phyloP scores from a whole-genome alignment of 1,140 invertebrate species.

The Lepidurus arcticus region DNA sequence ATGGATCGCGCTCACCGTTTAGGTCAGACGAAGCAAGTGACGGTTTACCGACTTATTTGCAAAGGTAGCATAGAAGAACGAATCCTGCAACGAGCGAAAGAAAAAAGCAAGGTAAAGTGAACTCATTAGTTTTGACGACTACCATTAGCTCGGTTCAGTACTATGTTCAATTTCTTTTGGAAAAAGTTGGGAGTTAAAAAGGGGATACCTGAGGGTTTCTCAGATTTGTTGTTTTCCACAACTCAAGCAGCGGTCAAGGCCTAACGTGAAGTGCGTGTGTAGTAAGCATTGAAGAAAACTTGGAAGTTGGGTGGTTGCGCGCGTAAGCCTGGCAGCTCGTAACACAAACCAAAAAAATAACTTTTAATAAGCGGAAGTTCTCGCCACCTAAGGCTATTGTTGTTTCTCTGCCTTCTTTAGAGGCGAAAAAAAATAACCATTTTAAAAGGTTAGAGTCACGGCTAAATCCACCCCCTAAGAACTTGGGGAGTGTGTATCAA shows the following conservation, averaged over 20 bases:
- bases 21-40: conserved; percentile 63
- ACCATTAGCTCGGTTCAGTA: background rate
- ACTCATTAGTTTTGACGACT: background rate
- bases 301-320: conserved; percentile 4
- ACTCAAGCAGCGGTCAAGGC: background rate
- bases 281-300: background rate
- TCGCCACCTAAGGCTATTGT: background rate
- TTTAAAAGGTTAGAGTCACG: conserved; percentile 14
- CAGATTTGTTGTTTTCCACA: background rate
- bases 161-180: background rate
- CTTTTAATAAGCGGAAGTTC: background rate
- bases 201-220: background rate
- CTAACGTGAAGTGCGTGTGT: background rate
- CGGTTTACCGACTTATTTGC: conserved; percentile 83
- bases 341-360: background rate
- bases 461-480: background rate
- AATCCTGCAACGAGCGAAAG: conserved; percentile 77
- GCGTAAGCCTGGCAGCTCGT: background rate
- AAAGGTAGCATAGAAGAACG: conserved; percentile 88
- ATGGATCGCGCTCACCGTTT: conserved; percentile 87
- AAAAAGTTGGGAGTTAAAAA: background rate
- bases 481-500: background rate
- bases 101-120: conserved; percentile 74
- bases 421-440: background rate
- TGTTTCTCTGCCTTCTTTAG: background rate